Evolutionary conservation across 2,113 vertebrate species (phyloP), one percentile per base, ranked within the genome.

Genomic region (Seriola aureovittata): DNA sequence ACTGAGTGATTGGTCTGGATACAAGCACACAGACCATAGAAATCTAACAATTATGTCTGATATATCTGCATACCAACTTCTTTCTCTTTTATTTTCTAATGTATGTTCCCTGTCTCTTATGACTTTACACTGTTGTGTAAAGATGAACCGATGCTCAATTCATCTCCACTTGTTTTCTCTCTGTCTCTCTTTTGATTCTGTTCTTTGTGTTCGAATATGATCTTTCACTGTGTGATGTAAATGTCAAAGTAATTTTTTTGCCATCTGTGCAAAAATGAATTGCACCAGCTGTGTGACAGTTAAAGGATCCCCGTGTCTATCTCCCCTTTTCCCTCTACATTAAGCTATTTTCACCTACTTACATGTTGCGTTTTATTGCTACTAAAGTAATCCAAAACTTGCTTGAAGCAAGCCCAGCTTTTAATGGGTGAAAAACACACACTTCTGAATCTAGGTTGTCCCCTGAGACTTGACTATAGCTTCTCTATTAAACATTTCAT

Each of bases 171-270:
- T 29, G 32, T 50, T 12, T 11, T 46, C 23, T 29, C 10, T 21
- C 12, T 23, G 1, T 57, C 12, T 25, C 36, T 17, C 48, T 1
- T 17, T 42, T 1, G 0, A 11, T 68, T 48, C 46, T 57, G 8
- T 17, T 52, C 38, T 16, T 44, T 10, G 10, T 52, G 32, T 80
- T 66, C 21, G 36, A 34, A 38, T 29, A 46, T 40, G 46, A 65
- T 60, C 14, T 63, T 55, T 32, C 46, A 23, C 21, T 76, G 29
- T 59, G 60, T 34, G 8, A 23, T 40, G 63, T 80, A 80, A 76
- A 89, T 71, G 75, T 74, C 77, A 85, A 57, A 66, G 48, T 62
- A 50, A 19, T 77, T 69, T 84, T 84, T 80, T 69, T 70, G 38
- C 52, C 68, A 62, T 32, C 80, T 82, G 85, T 68, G 42, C 50